These are phyloP conservation scores for Typhlichthys subterraneus DNA, from an alignment of 2,797 vertebrate genomes.

Conservation along the genomic window DNA sequence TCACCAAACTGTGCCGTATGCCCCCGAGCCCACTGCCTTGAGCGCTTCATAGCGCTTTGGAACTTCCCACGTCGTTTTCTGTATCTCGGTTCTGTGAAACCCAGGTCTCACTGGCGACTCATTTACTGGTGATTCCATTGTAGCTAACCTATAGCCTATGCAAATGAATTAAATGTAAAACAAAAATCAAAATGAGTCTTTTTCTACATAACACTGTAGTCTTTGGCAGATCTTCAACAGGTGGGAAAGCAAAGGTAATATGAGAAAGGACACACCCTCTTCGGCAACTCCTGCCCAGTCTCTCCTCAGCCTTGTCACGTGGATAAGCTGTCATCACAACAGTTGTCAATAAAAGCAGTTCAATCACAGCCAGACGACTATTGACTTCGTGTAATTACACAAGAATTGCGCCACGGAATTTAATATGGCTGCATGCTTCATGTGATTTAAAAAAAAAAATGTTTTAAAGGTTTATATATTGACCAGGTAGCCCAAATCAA, in stretches of 20 bases:
- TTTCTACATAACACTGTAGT: background rate
- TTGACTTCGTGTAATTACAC: no score
- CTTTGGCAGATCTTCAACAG: conserved; percentile 25
- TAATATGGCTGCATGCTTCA: no score
- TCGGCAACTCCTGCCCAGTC: background rate
- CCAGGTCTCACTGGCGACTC: conserved; percentile 67
- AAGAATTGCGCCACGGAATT: no score
- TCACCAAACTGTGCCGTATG: conserved; percentile 86
- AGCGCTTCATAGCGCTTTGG: conserved; percentile 73
- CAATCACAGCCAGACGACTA: background rate
- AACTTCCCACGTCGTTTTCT: conserved; percentile 83
- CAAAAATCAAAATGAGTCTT: background rate
- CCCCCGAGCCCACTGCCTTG: conserved; percentile 77
- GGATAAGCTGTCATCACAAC: background rate
- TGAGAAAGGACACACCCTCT: conserved; percentile 48
- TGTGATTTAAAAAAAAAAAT: no score
- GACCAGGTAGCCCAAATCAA: no score
- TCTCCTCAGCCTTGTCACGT: conserved; percentile 16
- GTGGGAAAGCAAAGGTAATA: conserved; percentile 43
- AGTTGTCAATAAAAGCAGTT: background rate
- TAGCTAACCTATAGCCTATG: background rate
- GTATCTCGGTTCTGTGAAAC: conserved; percentile 75
- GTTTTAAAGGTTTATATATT: no score
- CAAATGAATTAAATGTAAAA: background rate
- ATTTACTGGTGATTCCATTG: conserved; percentile 50